These are phyloP conservation scores for Helleia helle DNA, from an alignment of 2,888 invertebrate species.

Conservation along the genomic window DNA sequence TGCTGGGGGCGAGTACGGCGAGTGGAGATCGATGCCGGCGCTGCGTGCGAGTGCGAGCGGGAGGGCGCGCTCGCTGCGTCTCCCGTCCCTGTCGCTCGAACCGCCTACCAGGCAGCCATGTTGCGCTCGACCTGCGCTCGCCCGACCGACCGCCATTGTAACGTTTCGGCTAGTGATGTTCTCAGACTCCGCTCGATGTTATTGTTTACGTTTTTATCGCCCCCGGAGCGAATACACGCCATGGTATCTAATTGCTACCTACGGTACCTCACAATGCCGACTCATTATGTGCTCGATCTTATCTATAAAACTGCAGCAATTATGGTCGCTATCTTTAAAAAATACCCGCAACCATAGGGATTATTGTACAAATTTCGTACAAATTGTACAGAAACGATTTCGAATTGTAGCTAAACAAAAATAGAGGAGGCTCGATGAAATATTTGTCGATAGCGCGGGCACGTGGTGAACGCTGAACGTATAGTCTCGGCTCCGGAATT, in stretches of 20 bases:
- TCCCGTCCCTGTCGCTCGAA: conserved; percentile 58
- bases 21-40: conserved; percentile 71
- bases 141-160: conserved; percentile 74
- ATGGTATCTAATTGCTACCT: conserved; percentile 17
- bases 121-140: conserved; percentile 74
- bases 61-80: conserved; percentile 43
- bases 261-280: neutral
- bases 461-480: conserved; percentile 50
- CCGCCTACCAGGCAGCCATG: conserved; percentile 74
- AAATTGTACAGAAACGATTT: conserved; percentile 12
- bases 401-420: conserved; percentile 18
- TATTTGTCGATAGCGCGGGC: conserved; percentile 49
- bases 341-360: neutral
- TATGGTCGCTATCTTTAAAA: neutral
- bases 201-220: conserved; percentile 29
- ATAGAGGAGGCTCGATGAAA: conserved; percentile 56
- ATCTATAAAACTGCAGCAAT: neutral
- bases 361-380: no score
- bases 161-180: conserved; percentile 69
- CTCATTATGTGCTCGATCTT: neutral
- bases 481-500: conserved; percentile 63
- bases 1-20: conserved; percentile 71
- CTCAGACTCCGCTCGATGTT: conserved; percentile 47
- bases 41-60: conserved; percentile 59
- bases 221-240: conserved; percentile 20